phyloP scores from a whole-genome alignment of 37 sponge, comb jelly and placozoan genomes.

The Cliona cf. orientalis region DNA sequence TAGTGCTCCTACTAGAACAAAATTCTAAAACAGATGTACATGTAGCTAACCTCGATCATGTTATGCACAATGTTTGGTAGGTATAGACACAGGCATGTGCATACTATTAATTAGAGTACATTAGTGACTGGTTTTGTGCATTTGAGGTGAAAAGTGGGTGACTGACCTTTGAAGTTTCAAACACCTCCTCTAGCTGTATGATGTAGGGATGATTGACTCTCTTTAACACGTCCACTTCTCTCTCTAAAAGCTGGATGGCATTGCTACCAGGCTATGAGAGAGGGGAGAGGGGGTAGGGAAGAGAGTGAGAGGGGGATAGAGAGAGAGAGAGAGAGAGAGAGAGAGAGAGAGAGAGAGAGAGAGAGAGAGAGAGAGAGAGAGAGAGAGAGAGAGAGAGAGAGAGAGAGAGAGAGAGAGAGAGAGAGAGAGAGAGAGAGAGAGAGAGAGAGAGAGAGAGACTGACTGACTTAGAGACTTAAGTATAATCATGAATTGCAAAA shows the following conservation, averaged over 20 bases:
- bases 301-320: too few relatives aligned
- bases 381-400: conserved; percentile 1
- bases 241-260: conserved; percentile 79
- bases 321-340: conserved; percentile 29
- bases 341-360: conserved; percentile 12
- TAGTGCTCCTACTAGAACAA: too few relatives aligned
- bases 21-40: too few relatives aligned
- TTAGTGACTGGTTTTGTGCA: too few relatives aligned
- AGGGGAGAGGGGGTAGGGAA: too few relatives aligned
- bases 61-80: too few relatives aligned
- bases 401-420: conserved; percentile 39
- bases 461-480: conserved; percentile 9
- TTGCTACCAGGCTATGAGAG: conserved; percentile 85
- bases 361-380: neutral
- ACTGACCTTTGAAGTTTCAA: conserved; percentile 87
- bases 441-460: conserved; percentile 23
- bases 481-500: too few relatives aligned
- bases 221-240: conserved; percentile 89
- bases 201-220: conserved; percentile 86
- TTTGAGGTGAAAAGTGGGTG: conserved; percentile 1
- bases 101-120: too few relatives aligned
- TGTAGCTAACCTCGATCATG: too few relatives aligned
- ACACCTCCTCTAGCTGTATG: conserved; percentile 86
- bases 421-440: conserved; percentile 29
- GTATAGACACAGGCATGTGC: neutral